These are phyloP conservation scores for Hartigia nigra DNA, from an alignment of 2,888 invertebrate species.

Conservation along the genomic window DNA sequence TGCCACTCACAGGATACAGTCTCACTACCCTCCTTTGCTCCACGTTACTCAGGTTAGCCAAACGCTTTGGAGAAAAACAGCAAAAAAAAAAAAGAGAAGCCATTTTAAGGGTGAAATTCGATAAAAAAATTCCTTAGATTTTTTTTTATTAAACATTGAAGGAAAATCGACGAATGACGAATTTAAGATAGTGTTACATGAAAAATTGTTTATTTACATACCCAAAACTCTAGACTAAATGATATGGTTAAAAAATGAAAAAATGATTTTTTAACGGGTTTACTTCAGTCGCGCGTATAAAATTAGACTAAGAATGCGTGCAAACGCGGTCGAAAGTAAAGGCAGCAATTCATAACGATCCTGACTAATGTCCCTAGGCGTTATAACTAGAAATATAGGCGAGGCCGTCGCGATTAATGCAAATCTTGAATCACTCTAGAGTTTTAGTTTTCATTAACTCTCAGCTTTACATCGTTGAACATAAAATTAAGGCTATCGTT, in stretches of 20 bases:
- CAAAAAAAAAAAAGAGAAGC: background rate
- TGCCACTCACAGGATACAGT: slow-evolving; percentile 46
- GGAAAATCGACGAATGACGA: background rate
- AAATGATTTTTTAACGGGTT: background rate
- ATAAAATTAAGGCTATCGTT: background rate
- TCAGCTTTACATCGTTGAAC: background rate
- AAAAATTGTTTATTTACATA: background rate
- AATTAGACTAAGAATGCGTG: background rate
- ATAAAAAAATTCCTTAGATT: background rate
- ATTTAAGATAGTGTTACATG: background rate
- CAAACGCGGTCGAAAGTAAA: slow-evolving; percentile 1
- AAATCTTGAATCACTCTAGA: background rate
- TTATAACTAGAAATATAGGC: background rate
- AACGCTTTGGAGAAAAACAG: background rate
- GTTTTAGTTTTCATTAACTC: background rate
- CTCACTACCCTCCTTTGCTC: slow-evolving; percentile 49
- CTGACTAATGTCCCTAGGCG: background rate
- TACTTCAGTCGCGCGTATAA: background rate
- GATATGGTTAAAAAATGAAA: background rate
- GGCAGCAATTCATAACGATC: background rate
- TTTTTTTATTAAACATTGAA: background rate
- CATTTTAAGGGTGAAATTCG: background rate
- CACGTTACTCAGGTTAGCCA: slow-evolving; percentile 37
- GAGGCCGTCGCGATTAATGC: background rate
- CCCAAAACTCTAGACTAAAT: background rate